Percentiles rank a stretch among this genome's conserved stretches.
Evolutionary conservation across 2,888 invertebrate genomes (phyloP).

Genomic region (Orchesella flavescens): DNA sequence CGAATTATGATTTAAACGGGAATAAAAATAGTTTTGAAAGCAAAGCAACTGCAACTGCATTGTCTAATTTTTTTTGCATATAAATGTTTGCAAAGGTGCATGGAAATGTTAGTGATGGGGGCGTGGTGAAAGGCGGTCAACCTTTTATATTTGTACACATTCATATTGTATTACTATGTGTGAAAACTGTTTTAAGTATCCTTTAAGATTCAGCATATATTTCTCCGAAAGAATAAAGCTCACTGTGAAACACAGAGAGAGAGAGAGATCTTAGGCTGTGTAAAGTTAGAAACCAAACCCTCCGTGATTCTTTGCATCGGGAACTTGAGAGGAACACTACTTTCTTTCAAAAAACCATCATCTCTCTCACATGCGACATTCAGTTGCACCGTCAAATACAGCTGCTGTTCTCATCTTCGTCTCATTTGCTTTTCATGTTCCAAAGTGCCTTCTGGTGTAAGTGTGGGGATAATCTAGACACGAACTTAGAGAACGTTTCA

Average conservation of each 20-base stretch:
- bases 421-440: slow-evolving; percentile 24
- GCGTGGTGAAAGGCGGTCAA: no score
- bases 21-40: no score
- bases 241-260: background rate
- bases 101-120: no score
- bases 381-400: slow-evolving; percentile 27
- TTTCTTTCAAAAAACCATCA: slow-evolving; percentile 5
- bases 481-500: background rate
- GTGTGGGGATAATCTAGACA: background rate
- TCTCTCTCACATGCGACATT: background rate
- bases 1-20: no score
- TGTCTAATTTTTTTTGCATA: no score
- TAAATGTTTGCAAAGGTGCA: no score
- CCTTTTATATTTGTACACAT: no score
- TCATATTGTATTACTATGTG: background rate
- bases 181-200: background rate
- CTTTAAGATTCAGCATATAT: background rate
- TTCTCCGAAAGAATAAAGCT: background rate
- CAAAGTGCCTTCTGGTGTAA: slow-evolving; percentile 28
- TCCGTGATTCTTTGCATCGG: background rate
- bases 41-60: no score
- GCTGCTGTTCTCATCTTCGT: slow-evolving; percentile 31
- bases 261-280: background rate
- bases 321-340: slow-evolving; percentile 14
- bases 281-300: background rate